Percentiles rank a stretch among this genome's conserved stretches.
Conservation (phyloP, 2,888 invertebrate species). For the Acanthosoma haemorrhoidale region DNA sequence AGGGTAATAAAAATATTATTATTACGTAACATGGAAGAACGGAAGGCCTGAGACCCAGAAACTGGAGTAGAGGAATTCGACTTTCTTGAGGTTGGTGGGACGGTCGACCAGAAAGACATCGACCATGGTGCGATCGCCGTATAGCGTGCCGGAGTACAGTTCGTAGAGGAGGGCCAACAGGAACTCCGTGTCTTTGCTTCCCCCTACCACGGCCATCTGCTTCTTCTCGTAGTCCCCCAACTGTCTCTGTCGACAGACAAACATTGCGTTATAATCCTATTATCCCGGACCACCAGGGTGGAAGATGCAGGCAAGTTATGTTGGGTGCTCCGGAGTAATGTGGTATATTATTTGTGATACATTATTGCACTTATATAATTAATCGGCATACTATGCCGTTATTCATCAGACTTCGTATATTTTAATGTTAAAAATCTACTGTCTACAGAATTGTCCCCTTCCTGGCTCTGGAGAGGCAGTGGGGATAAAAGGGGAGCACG, state of each 20-base stretch:
- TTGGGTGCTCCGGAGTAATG: too few species aligned
- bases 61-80: background rate
- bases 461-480: too few species aligned
- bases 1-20: too few species aligned
- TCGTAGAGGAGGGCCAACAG: background rate
- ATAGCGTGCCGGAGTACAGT: background rate
- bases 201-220: background rate
- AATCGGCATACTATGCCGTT: too few species aligned
- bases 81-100: background rate
- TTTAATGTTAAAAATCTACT: too few species aligned
- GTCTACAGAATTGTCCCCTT: too few species aligned
- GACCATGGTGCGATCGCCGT: background rate
- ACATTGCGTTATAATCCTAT: background rate
- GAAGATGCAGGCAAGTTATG: too few species aligned
- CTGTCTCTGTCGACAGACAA: background rate
- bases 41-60: background rate
- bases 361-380: too few species aligned
- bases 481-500: too few species aligned
- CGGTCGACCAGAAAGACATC: background rate
- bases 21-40: constrained; percentile 1
- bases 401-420: too few species aligned
- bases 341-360: too few species aligned
- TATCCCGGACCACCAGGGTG: too few species aligned
- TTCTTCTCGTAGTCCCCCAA: constrained; percentile 4
- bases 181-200: background rate